phyloP scores from a whole-genome alignment of 2,113 vertebrate genomes.

The Cyprinodon tularosa region DNA sequence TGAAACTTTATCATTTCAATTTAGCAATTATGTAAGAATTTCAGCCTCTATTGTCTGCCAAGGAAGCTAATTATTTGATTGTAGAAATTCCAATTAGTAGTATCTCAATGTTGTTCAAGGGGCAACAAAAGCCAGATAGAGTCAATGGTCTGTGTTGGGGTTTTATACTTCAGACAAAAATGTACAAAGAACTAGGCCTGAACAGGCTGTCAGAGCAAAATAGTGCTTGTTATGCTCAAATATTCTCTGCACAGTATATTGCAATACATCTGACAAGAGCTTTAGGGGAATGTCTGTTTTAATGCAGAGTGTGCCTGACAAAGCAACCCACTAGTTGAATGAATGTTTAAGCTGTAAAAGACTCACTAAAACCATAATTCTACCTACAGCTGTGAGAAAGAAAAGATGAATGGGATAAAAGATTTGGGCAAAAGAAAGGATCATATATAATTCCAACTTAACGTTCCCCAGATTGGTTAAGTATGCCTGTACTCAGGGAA shows the following conservation, averaged over 20 bases:
- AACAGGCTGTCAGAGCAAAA: slow-evolving; percentile 43
- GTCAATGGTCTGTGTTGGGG: slow-evolving; percentile 38
- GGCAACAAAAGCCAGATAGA: slow-evolving; percentile 69
- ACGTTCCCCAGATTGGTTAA: slow-evolving; percentile 7
- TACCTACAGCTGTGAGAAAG: slow-evolving; percentile 29
- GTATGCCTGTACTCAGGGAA: background rate
- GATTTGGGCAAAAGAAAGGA: slow-evolving; percentile 29
- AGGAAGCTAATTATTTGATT: slow-evolving; percentile 82
- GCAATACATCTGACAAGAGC: slow-evolving; percentile 12
- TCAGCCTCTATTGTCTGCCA: slow-evolving; percentile 70
- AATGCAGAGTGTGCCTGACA: slow-evolving; percentile 18
- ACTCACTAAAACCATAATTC: slow-evolving; percentile 27
- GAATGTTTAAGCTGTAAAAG: slow-evolving; percentile 34
- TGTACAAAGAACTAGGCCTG: slow-evolving; percentile 35
- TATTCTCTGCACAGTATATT: slow-evolving; percentile 19
- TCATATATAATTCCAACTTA: slow-evolving; percentile 46
- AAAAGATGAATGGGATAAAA: slow-evolving; percentile 43
- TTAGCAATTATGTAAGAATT: slow-evolving; percentile 71
- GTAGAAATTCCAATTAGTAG: slow-evolving; percentile 80
- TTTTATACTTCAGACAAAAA: slow-evolving; percentile 42
- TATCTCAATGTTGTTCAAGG: slow-evolving; percentile 67
- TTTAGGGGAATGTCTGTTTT: slow-evolving; percentile 31
- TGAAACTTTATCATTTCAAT: slow-evolving; percentile 74
- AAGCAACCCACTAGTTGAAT: slow-evolving; percentile 20
- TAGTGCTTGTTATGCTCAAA: slow-evolving; percentile 29